Base-by-base conservation (phyloP, 2,113 vertebrate genomes). In the Physeter macrocephalus region DNA sequence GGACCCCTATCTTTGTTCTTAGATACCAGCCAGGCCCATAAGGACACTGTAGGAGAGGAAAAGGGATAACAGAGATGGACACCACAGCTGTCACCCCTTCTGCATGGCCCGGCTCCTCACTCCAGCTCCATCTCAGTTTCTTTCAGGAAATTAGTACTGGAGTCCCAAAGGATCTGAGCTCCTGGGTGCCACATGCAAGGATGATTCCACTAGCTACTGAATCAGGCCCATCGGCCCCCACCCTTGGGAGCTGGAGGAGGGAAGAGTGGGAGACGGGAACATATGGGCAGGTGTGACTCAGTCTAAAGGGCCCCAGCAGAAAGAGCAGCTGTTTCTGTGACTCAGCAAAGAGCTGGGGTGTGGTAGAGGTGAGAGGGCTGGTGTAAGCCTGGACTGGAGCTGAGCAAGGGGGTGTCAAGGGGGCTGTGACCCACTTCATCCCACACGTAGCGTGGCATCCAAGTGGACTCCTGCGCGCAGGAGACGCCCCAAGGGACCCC, bases 51-150 rank as follows among this genome's bases (percentile, higher is more conserved):
- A 34, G 49, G 49, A 21, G 43, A 75, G 59, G 57, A 62, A 71
- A 31, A 20, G 10, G 3, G 46, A 7, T 25, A 36, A 69, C 41
- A 72, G 54, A 83, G n/a, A 29, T 10, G 8, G 43, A 8, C 2
- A 0, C 25, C n/a, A 41, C 27, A n/a, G 15, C 8, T 20, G 67
- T 52, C 34, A 43, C 20, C 23, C 21, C 6, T 85, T 15, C 69
- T 0, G 0, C 14, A 1, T 2, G 62, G 39, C 43, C 34, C 27
- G 41, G 17, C 21, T 27, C 41, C 13, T 27, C 46, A 39, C 0
- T 17, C 61, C 2, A 27, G 20, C 6, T 12, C 72, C 31, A 6
- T 4, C 11, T 39, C 39, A 14, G 10, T 69, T 83, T 93, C 61
- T 67, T 49, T 64, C 49, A 49, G 90, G 67, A 64, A n/a, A 18